Percentiles rank a stretch among this genome's conserved stretches.
phyloP scores from a whole-genome alignment of 2,888 invertebrate species.

The Leucophora obtusa region DNA sequence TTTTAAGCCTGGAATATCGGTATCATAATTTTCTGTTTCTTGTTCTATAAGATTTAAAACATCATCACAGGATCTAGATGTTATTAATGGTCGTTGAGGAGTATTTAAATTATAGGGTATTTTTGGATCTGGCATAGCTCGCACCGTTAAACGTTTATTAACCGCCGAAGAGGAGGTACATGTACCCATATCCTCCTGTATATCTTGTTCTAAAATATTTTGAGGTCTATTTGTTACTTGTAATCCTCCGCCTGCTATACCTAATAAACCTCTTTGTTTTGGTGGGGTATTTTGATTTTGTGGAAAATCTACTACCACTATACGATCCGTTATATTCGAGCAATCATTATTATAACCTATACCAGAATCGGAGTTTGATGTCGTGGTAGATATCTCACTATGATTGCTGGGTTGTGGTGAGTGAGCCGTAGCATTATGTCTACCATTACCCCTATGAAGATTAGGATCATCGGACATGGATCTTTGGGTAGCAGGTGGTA shows the following conservation, averaged over 20 bases:
- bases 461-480: slow-evolving; percentile 69
- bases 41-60: slow-evolving; percentile 79
- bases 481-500: slow-evolving; percentile 74
- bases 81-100: slow-evolving; percentile 74
- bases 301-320: slow-evolving; percentile 87
- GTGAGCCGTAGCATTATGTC: slow-evolving; percentile 80
- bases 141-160: slow-evolving; percentile 81
- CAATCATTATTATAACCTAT: slow-evolving; percentile 95
- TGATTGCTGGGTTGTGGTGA: slow-evolving; percentile 92
- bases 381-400: slow-evolving; percentile 89
- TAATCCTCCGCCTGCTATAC: slow-evolving; percentile 1
- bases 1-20: slow-evolving; percentile 26
- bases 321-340: slow-evolving; percentile 89
- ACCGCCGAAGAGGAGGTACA: slow-evolving; percentile 51
- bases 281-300: slow-evolving; percentile 65
- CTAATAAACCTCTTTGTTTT: slow-evolving; percentile 54
- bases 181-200: slow-evolving; percentile 39
- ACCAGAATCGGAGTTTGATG: slow-evolving; percentile 96
- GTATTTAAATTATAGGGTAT: slow-evolving; percentile 77
- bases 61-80: slow-evolving; percentile 81
- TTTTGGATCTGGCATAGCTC: slow-evolving; percentile 84
- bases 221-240: slow-evolving; percentile 30
- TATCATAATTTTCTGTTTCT: slow-evolving; percentile 45
- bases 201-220: slow-evolving; percentile 55
- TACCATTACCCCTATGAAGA: slow-evolving; percentile 62